Base-by-base conservation (phyloP, 2,888 invertebrate species). In the Caenorhabditis sinica region DNA sequence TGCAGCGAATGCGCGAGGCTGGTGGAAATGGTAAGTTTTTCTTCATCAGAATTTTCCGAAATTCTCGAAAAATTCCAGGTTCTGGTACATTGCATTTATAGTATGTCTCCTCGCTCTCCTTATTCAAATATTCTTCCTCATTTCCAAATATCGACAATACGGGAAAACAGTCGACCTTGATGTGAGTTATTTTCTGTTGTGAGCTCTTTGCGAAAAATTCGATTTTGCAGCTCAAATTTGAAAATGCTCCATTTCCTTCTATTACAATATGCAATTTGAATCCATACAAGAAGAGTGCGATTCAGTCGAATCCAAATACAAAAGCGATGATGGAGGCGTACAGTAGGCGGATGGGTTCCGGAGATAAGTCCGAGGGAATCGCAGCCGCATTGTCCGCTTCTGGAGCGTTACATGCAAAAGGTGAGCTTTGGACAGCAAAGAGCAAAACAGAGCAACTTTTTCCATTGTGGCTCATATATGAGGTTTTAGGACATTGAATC, bases 201-300 rank as follows among this genome's bases (percentile, higher is more conserved):
- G 33, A 33, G 33, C 51, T n/a, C 23, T 5, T 30, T n/a, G 15
- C 56, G 40, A 56, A 23, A 11, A 30, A 30, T 33, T 45, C 28
- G 9, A 58, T 89, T 92, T 83, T n/a, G n/a, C 86, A 92, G 92
- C 86, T 92, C 56, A 92, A 92, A 91, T 92, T 93, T 69, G 91
- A 92, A 89, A 92, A 92, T 49, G 91, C 92, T 11, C 91, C 92
- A 30, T 92, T 92, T 75, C 92, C 92, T 0, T 89, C 91, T 6
- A 91, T 92, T 13, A 92, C 92, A 15, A 82, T 92, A 77, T 92
- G 92, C 82, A 92, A 92, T 86, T 82, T 92, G 15, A 92, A 92
- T 87, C 92, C 92, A 0, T 92, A 91, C 77, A 92, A 93, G 86
- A 88, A 88, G 40, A 91, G 91, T 79, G 88, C 90, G 45, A 88